Percentiles rank a stretch among this genome's conserved stretches.
phyloP scores from a whole-genome alignment of 2,888 invertebrate species.

The Caradrina clavipalpis region DNA sequence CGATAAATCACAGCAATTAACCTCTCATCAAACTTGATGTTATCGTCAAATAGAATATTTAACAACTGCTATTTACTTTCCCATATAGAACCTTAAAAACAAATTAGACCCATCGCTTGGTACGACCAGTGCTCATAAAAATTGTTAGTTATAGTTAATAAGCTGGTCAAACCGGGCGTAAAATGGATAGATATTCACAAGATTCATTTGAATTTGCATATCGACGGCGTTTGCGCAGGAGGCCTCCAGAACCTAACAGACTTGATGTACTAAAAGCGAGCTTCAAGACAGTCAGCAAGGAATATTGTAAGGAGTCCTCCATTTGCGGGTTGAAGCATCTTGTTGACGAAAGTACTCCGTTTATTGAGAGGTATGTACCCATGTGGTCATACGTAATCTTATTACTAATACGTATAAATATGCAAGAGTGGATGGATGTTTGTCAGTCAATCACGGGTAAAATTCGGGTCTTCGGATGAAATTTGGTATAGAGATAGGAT shows the following conservation, averaged over 20 bases:
- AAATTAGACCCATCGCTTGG: conserved; percentile 39
- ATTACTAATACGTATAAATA: too few relatives aligned
- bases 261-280: conserved; percentile 76
- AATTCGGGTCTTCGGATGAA: too few relatives aligned
- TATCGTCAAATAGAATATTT: conserved; percentile 86
- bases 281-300: conserved; percentile 78
- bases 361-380: conserved; percentile 84
- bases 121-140: conserved; percentile 1
- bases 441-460: too few relatives aligned
- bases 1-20: conserved; percentile 86
- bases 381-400: not conserved
- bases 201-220: conserved; percentile 49
- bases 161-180: not conserved
- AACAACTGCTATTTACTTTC: conserved; percentile 74
- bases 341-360: conserved; percentile 80
- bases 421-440: too few relatives aligned
- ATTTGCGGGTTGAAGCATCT: conserved; percentile 87
- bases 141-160: conserved; percentile 2
- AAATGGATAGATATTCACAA: conserved; percentile 44
- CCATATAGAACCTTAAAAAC: conserved; percentile 36
- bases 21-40: conserved; percentile 77
- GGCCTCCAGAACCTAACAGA: conserved; percentile 62
- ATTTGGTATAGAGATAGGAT: too few relatives aligned
- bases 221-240: conserved; percentile 59
- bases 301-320: conserved; percentile 87